These are phyloP conservation scores for Oriolus oriolus DNA, from an alignment of 2,113 vertebrate genomes.

Conservation along the genomic window DNA sequence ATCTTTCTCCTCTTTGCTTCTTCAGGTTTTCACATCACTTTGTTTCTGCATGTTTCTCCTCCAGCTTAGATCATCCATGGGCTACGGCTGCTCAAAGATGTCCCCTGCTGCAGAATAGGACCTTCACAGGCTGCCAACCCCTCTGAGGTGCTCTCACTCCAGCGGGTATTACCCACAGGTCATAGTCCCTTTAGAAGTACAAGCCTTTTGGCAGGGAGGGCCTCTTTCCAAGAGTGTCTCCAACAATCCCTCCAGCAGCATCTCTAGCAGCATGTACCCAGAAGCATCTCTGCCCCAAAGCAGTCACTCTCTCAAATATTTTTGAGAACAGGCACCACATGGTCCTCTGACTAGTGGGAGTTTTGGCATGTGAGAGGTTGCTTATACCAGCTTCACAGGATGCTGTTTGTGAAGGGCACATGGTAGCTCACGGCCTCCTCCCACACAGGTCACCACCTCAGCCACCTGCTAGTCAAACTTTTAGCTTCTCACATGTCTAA, in stretches of 20 bases:
- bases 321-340: not conserved
- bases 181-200: not conserved
- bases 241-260: not conserved
- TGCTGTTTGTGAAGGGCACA: not conserved
- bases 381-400: not conserved
- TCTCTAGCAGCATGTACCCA: not conserved
- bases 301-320: not conserved
- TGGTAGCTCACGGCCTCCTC: not conserved
- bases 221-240: not conserved
- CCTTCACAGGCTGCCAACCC: not conserved
- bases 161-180: not conserved
- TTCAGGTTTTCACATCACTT: not conserved
- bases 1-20: not conserved
- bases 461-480: not conserved
- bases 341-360: not conserved
- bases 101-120: not conserved
- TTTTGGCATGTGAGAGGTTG: not conserved
- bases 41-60: not conserved
- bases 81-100: not conserved
- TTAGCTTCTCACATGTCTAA: not conserved
- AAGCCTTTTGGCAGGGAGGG: not conserved
- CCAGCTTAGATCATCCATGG: fast-evolving
- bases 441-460: not conserved
- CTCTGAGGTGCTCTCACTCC: not conserved
- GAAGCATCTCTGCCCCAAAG: not conserved